Evolutionary conservation across 2,888 invertebrate species (phyloP).

Genomic region (Parnassius glacialis): DNA sequence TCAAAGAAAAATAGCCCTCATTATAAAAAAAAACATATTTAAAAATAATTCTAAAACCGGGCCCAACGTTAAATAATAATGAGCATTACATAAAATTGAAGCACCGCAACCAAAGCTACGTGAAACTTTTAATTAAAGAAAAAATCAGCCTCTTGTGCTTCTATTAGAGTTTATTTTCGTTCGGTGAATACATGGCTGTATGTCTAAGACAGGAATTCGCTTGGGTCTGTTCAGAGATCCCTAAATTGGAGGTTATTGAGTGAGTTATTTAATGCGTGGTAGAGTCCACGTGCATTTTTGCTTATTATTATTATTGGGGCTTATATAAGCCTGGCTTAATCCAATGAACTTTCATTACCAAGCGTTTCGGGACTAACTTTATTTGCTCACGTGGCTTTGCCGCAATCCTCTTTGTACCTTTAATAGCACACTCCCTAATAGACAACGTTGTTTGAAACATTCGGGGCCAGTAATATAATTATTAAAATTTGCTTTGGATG

Average conservation of each 20-base stretch:
- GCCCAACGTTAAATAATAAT: constrained; percentile 64
- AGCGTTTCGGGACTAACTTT: constrained; percentile 70
- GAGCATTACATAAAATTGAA: constrained; percentile 67
- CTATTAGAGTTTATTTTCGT: constrained; percentile 34
- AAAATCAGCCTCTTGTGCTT: constrained; percentile 32
- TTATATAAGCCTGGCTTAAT: constrained; percentile 66
- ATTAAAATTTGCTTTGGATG: constrained; percentile 77
- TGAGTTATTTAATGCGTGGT: constrained; percentile 72
- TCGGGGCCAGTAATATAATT: constrained; percentile 64
- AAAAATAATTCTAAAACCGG: constrained; percentile 41
- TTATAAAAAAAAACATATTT: constrained; percentile 35
- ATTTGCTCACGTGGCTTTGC: constrained; percentile 68
- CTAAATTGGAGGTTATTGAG: constrained; percentile 74
- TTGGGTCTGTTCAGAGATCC: constrained; percentile 42
- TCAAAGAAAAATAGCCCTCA: constrained; percentile 27
- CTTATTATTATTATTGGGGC: constrained; percentile 75
- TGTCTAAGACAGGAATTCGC: constrained; percentile 44
- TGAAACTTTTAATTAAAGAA: neutral
- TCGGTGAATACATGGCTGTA: constrained; percentile 42
- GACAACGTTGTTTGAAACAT: constrained; percentile 52
- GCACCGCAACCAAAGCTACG: constrained; percentile 38
- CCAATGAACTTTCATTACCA: constrained; percentile 77
- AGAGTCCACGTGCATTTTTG: constrained; percentile 75
- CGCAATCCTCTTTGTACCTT: constrained; percentile 62
- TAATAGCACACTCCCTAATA: constrained; percentile 67